These are phyloP conservation scores for Halisarca cf. caerulea DNA, from an alignment of 37 sponge, comb jelly and placozoan species.

Conservation along the genomic window DNA sequence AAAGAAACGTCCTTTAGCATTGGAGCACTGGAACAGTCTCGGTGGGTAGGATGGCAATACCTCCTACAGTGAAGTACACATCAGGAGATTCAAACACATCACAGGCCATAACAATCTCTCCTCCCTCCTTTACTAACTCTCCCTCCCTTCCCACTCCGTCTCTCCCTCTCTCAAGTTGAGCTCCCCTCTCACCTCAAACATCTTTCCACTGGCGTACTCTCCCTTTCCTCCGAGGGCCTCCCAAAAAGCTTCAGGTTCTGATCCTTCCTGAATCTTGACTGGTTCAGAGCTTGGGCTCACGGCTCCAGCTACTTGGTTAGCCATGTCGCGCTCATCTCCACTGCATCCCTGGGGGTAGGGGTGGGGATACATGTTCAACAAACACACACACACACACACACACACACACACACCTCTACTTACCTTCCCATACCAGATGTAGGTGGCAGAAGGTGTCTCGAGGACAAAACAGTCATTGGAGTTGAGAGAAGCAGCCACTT, in stretches of 20 bases:
- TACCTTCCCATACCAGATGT: conserved; percentile 98
- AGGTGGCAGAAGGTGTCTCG: conserved; percentile 76
- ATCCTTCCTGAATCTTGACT: conserved; percentile 76
- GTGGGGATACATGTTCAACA: too few relatives aligned
- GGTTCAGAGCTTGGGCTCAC: conserved; percentile 75
- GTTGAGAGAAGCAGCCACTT: conserved; percentile 81
- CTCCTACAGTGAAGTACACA: conserved; percentile 22
- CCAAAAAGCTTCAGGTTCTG: conserved; percentile 92
- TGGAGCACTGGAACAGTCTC: conserved; percentile 93
- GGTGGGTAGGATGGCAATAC: conserved; percentile 68
- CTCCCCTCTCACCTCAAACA: conserved; percentile 3
- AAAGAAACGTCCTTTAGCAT: conserved; percentile 83
- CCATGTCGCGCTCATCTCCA: conserved; percentile 81
- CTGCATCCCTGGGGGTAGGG: conserved; percentile 68
- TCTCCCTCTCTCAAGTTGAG: too few relatives aligned
- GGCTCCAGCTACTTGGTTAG: conserved; percentile 50
- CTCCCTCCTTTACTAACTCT: too few relatives aligned
- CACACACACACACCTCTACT: too few relatives aligned
- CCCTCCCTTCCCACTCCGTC: too few relatives aligned
- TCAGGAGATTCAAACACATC: neutral
- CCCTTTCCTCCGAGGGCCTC: conserved; percentile 82
- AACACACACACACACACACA: too few relatives aligned
- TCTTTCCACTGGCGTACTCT: conserved; percentile 63
- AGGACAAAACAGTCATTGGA: conserved; percentile 94
- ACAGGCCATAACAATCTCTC: too few relatives aligned